A percentile compares a stretch with the other conserved stretches of the same genome.
These are phyloP conservation scores for Merluccius polli DNA, from an alignment of 2,797 vertebrate species.

Conservation along the genomic window DNA sequence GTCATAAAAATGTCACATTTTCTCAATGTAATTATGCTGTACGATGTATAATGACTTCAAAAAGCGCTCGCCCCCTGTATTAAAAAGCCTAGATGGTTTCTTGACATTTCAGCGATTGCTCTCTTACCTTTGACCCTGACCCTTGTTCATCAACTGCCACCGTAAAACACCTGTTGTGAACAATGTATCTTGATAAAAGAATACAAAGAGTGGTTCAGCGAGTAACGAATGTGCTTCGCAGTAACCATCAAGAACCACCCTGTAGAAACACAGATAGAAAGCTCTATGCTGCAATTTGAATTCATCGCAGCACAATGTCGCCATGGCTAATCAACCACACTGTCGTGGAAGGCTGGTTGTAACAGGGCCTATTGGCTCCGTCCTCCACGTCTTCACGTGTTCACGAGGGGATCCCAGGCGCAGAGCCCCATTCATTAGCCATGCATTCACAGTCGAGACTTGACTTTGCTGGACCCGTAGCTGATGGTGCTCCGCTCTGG, in stretches of 20 bases:
- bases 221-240: background rate
- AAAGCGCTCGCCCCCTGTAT: background rate
- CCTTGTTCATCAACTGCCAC: background rate
- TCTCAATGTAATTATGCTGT: background rate
- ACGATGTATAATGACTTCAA: background rate
- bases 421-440: slow-evolving; percentile 27
- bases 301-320: background rate
- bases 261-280: background rate
- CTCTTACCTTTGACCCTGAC: no score
- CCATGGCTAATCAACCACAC: slow-evolving; percentile 45
- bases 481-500: background rate
- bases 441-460: slow-evolving; percentile 10
- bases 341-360: slow-evolving; percentile 47
- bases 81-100: background rate
- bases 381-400: slow-evolving; percentile 39
- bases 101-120: background rate
- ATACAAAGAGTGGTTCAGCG: background rate
- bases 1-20: background rate
- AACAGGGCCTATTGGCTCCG: slow-evolving; percentile 46
- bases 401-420: slow-evolving; percentile 21
- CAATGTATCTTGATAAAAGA: background rate
- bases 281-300: background rate
- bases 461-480: background rate
- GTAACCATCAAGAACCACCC: background rate
- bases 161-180: background rate